Base-by-base conservation (phyloP, 2,113 vertebrate genomes). In the Odontesthes bonariensis region DNA sequence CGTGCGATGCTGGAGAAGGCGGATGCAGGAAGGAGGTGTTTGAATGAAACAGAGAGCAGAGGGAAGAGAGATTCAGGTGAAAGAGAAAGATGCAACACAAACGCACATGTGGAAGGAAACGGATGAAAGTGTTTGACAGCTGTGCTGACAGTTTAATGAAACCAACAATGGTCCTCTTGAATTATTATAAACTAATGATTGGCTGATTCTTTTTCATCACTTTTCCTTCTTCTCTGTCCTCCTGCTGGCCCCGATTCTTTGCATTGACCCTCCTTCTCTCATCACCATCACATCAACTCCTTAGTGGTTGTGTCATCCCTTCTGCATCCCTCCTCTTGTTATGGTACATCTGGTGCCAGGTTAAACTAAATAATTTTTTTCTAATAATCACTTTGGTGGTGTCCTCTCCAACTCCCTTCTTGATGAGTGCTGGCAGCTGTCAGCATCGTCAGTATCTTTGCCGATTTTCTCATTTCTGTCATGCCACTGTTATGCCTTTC, bases 401-500 rank as follows among this genome's bases (percentile, higher is more conserved):
- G n/a, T n/a, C n/a, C n/a, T n/a, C 16, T 69, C 32, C 22, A 0
- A 61, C n/a, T 55, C 35, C 62, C 35, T 55, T 69, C 1, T 53
- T 53, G 67, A 71, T 66, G 76, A 60, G 32, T 7, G 56, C 61
- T 56, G 69, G 27, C 80, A 80, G 67, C 79, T 83, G 75, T 77
- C 81, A 57, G 23, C 83, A 68, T 54, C 44, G 3, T 56, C 74
- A 49, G 46, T n/a, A 42, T 54, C 52, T 61, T 10, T 79, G 70
- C 70, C 71, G 74, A 44, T 33, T 83, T 78, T 65, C 71, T 73
- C 49, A 51, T 79, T 81, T 72, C 69, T 69, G 55, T 77, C 52
- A 63, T 88, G 79, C 75, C 65, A 62, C 72, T 72, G 22, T 75
- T 44, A 13, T 6, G 8, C 33, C 38, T 19, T 59, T 71, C 57